Evolutionary conservation across 2,888 invertebrate genomes (phyloP).

Genomic region (Branchipolynoe longqiensis): DNA sequence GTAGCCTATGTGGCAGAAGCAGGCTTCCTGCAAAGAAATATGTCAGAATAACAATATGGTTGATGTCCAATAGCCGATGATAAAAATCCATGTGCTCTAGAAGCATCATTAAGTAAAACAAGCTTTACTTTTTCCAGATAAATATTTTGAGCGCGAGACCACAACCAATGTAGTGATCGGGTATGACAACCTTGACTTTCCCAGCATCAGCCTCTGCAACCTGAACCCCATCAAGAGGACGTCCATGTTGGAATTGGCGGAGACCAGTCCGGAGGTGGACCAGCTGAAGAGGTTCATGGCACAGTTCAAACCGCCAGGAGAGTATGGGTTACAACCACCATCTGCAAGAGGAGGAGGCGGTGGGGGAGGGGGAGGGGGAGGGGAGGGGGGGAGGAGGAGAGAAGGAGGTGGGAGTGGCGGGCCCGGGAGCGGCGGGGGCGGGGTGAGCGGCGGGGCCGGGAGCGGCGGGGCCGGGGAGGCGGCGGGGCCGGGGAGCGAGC

Average conservation of each 20-base stretch:
- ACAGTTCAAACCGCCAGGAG: constrained; percentile 6
- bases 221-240: background rate
- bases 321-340: background rate
- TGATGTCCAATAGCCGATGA: too few species aligned
- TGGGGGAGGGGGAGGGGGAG: background rate
- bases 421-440: background rate
- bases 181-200: background rate
- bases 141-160: background rate
- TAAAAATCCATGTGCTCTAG: too few species aligned
- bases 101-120: too few species aligned
- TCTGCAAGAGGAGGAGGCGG: background rate
- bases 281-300: background rate
- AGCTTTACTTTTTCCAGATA: background rate
- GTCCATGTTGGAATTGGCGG: background rate
- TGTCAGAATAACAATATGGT: too few species aligned
- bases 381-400: background rate
- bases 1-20: too few species aligned
- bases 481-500: background rate
- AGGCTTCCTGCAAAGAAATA: too few species aligned
- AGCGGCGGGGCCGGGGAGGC: background rate
- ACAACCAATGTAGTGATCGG: background rate
- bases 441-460: background rate
- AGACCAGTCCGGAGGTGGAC: background rate
- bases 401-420: background rate
- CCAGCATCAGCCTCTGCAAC: background rate